Evolutionary conservation across 1,140 invertebrate species (phyloP), one percentile per base, ranked within the genome.

Genomic region (Xylocopa sonorina): DNA sequence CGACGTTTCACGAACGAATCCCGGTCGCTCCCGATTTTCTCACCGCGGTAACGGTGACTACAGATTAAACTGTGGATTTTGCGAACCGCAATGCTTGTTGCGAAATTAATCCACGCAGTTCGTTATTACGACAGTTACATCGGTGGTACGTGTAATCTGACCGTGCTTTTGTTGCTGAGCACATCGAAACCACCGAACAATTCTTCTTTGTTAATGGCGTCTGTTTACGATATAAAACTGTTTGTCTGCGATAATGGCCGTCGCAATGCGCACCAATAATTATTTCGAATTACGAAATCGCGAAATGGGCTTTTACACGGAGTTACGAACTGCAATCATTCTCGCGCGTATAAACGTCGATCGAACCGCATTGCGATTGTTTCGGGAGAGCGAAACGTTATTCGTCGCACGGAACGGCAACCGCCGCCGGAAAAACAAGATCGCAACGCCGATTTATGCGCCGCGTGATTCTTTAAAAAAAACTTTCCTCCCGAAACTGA

Each of bases 231-330:
- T 86, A 86, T 86, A 86, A 86, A 86, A 87, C 84, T 87, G 85
- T 87, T 87, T 87, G 85, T 87, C 78, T 78, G 69, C 85, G 85
- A 83, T 87, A 83, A 87, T 86, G 77, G 84, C 84, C 85, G 81
- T 83, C 84, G 84, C 84, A 86, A 78, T 86, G 81, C 84, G 84
- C 82, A 80, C 74, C 81, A 80, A 86, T 87, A 87, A 87, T 87
- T 87, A 87, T 87, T 87, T 87, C 84, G 85, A 83, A 87, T 87
- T 86, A 86, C 85, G 85, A 87, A 87, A 87, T 87, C 85, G 85
- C 81, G 77, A 66, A 87, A 87, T 87, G 85, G 84, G 85, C 85
- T 87, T 87, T 87, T 87, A 83, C 84, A 86, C 60, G 81, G 78
- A 81, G 84, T 87, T 87, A 86, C 85, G 81, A 66, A 68, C 53